Evolutionary conservation across 1,140 invertebrate species (phyloP).

Genomic region (Drosophila hydei): DNA sequence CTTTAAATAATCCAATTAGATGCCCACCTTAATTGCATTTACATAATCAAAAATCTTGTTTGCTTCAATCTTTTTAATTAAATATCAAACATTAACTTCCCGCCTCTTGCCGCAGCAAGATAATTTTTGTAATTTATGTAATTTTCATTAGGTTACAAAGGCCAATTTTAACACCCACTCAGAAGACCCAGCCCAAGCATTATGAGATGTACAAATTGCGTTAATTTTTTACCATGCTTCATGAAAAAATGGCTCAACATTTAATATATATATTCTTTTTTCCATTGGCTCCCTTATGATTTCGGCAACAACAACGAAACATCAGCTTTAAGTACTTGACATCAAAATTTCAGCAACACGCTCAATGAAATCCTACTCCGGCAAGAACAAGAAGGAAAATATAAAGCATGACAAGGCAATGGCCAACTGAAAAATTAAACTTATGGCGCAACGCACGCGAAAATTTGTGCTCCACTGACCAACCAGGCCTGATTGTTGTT

Average conservation of each 20-base stretch:
- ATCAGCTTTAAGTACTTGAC: conserved; percentile 69
- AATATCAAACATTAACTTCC: conserved; percentile 8
- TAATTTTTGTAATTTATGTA: conserved; percentile 33
- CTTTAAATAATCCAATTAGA: no score
- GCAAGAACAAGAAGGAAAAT: conserved; percentile 2
- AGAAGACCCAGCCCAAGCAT: not conserved
- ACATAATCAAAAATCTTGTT: not conserved
- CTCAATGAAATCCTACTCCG: conserved; percentile 41
- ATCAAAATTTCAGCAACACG: conserved; percentile 67
- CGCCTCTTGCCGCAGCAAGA: conserved; percentile 4
- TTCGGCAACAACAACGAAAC: conserved; percentile 39
- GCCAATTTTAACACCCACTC: not conserved
- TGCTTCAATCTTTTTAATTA: conserved; percentile 14
- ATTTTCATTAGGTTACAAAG: conserved; percentile 22
- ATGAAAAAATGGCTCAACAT: conserved; percentile 42
- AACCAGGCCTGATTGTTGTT: conserved; percentile 30
- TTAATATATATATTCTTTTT: conserved; percentile 9
- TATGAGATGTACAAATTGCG: conserved; percentile 64
- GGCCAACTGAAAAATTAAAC: conserved; percentile 63
- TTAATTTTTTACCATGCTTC: conserved; percentile 70
- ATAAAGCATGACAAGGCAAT: not conserved
- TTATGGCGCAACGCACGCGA: conserved; percentile 63
- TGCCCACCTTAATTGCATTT: not conserved
- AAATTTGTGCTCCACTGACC: conserved; percentile 46
- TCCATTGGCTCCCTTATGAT: conserved; percentile 53